A percentile compares a stretch with the other conserved stretches of the same genome.
These are phyloP conservation scores for Pygoscelis adeliae DNA, from an alignment of 2,113 vertebrate genomes.

Conservation along the genomic window DNA sequence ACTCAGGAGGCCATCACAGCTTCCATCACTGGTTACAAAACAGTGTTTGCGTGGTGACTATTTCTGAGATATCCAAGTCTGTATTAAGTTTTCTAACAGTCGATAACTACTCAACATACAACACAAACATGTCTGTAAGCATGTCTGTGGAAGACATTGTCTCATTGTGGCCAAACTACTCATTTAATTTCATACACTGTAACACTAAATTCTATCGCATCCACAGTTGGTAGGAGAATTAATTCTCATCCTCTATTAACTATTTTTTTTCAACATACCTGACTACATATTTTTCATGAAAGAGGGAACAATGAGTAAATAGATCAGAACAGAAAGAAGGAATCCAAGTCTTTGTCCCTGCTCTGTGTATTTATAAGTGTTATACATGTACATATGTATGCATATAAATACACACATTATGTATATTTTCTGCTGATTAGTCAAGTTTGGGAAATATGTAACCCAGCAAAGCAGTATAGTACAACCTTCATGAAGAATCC, in stretches of 20 bases:
- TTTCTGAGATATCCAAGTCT: background rate
- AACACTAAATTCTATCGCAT: background rate
- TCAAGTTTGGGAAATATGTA: background rate
- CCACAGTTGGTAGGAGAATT: background rate
- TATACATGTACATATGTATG: background rate
- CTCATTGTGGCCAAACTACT: background rate
- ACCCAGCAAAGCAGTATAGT: background rate
- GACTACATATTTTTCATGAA: background rate
- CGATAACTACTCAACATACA: background rate
- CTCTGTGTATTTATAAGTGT: background rate
- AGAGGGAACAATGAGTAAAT: background rate
- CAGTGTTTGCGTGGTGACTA: background rate
- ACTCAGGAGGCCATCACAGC: background rate
- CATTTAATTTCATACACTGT: background rate
- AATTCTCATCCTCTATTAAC: background rate
- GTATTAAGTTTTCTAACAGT: background rate
- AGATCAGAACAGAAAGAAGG: background rate
- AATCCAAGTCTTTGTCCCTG: background rate
- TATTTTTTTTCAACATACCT: background rate
- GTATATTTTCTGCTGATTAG: background rate
- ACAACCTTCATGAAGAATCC: background rate
- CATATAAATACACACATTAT: background rate
- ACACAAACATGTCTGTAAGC: background rate
- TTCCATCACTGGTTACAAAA: background rate
- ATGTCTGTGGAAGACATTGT: background rate